phyloP scores from a whole-genome alignment of 1,140 invertebrate genomes.

The Bombus confusus region DNA sequence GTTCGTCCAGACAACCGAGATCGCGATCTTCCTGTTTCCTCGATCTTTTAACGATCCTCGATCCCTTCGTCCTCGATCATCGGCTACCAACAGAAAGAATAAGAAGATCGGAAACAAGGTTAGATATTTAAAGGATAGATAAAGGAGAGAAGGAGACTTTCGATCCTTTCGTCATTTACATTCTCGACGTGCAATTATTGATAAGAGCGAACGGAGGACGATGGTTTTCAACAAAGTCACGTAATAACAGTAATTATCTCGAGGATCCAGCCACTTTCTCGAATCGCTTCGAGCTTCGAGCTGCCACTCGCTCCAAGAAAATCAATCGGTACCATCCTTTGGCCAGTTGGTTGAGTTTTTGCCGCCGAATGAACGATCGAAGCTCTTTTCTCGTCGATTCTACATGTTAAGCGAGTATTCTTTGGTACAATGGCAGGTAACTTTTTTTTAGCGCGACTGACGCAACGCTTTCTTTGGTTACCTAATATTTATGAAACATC shows the following conservation, averaged over 20 bases:
- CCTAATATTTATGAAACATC: too few species aligned
- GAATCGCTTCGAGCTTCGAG: background rate
- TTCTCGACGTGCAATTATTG: conserved; percentile 9
- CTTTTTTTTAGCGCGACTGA: too few species aligned
- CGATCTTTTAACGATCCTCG: too few species aligned
- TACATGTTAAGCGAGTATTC: too few species aligned
- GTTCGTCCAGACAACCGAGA: background rate
- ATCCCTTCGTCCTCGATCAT: background rate
- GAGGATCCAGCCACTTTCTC: conserved; percentile 15
- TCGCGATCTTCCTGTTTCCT: background rate
- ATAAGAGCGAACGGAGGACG: background rate
- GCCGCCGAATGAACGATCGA: background rate
- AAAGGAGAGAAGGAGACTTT: background rate
- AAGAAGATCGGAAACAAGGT: too few species aligned
- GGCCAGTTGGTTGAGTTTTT: background rate
- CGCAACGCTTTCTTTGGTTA: too few species aligned
- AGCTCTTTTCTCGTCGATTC: background rate
- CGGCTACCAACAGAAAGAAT: too few species aligned
- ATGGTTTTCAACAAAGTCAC: conserved; percentile 28
- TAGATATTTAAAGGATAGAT: too few species aligned
- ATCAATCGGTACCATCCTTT: conserved; percentile 6
- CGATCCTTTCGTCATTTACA: conserved; percentile 13
- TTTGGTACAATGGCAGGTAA: too few species aligned
- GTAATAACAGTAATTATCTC: conserved; percentile 36
- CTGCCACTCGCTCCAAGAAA: background rate